A percentile compares a stretch with the other conserved stretches of the same genome.
Conservation (phyloP, 1,140 invertebrate species). For the Listronotus bonariensis region DNA sequence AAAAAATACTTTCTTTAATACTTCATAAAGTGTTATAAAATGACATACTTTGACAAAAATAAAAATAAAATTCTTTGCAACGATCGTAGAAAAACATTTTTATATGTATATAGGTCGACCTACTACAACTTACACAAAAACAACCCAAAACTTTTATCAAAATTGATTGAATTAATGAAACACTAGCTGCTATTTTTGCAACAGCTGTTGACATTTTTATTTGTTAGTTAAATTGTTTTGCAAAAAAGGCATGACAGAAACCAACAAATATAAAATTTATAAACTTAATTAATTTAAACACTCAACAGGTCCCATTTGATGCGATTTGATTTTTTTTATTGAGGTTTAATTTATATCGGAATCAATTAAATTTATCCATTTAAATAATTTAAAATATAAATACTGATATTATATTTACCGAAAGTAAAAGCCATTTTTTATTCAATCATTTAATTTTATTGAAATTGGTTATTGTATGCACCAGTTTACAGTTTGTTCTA, state of each 20-base stretch:
- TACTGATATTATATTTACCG: slow-evolving; percentile 18
- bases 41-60: no score
- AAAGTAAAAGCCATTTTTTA: slow-evolving; percentile 33
- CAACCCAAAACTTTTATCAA: no score
- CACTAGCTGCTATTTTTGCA: no score
- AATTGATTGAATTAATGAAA: no score
- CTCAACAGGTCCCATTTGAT: slow-evolving; percentile 37
- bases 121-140: no score
- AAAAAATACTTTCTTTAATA: no score
- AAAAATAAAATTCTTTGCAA: no score
- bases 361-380: slow-evolving; percentile 28
- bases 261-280: slow-evolving; percentile 6
- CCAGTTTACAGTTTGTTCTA: slow-evolving; percentile 35
- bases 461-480: slow-evolving; percentile 21
- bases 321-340: slow-evolving; percentile 34
- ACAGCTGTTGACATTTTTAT: no score
- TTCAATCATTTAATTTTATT: slow-evolving; percentile 15
- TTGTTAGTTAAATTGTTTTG: no score
- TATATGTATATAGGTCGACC: no score
- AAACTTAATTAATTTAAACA: slow-evolving; percentile 34
- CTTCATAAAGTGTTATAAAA: no score
- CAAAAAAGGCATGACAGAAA: background rate
- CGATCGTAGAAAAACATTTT: no score
- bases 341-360: slow-evolving; percentile 24
- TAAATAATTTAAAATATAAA: slow-evolving; percentile 32